These are phyloP conservation scores for Carollia perspicillata DNA, from an alignment of 2,113 vertebrate species.

Conservation along the genomic window DNA sequence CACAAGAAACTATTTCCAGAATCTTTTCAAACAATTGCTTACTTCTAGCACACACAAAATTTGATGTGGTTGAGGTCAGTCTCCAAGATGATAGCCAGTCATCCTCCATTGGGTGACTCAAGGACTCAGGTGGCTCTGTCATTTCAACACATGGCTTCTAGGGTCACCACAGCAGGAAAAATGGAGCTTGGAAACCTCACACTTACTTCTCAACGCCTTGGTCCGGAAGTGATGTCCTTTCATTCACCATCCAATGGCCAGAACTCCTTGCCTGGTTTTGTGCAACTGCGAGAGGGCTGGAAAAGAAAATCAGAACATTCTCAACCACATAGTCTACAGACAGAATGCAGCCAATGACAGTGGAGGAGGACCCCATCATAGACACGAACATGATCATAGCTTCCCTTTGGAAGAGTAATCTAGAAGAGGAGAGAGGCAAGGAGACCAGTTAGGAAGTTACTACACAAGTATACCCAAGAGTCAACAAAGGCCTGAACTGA, in stretches of 20 bases:
- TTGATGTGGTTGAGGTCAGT: not conserved
- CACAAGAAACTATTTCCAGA: not conserved
- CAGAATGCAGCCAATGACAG: not conserved
- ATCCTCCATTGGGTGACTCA: not conserved
- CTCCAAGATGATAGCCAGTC: not conserved
- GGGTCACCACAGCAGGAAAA: not conserved
- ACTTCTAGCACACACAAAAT: not conserved
- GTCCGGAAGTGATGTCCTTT: not conserved
- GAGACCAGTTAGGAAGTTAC: not conserved
- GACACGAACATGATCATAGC: not conserved
- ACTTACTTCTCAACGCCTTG: not conserved
- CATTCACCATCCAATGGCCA: not conserved
- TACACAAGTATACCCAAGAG: not conserved
- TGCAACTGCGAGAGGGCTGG: not conserved
- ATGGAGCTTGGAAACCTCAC: not conserved
- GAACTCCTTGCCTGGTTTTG: not conserved
- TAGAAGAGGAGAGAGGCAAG: not conserved
- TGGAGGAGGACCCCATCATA: too few species aligned
- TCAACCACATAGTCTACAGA: not conserved
- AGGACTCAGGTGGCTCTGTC: not conserved
- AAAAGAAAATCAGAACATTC: not conserved
- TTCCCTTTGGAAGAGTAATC: not conserved
- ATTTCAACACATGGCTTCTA: not conserved
- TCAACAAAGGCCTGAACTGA: not conserved
- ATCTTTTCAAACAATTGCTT: not conserved